Percentiles rank a stretch among this genome's conserved stretches.
Evolutionary conservation across 2,113 vertebrate genomes (phyloP).

Genomic region (Ceyx melanurus): DNA sequence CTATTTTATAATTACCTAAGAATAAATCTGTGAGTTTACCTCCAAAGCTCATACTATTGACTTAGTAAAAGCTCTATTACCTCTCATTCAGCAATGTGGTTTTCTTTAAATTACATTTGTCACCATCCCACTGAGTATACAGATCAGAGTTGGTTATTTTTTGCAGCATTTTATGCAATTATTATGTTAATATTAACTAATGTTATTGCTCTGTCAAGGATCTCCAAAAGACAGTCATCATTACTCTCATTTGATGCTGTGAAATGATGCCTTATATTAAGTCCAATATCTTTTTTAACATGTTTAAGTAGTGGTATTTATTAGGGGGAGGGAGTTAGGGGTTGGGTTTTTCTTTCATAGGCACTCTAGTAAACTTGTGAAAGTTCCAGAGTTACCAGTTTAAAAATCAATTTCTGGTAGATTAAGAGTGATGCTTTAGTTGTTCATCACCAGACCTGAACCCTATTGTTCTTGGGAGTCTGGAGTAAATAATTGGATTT

Average conservation of each 20-base stretch:
- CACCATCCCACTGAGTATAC: background rate
- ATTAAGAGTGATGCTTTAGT: background rate
- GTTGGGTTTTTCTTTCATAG: background rate
- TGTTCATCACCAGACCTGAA: background rate
- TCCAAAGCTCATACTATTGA: background rate
- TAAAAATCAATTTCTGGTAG: background rate
- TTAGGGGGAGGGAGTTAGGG: fast-evolving
- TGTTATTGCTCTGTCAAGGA: background rate
- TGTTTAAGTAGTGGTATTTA: background rate
- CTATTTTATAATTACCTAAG: constrained; percentile 21
- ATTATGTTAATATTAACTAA: background rate
- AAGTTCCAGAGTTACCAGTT: background rate
- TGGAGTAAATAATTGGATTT: background rate
- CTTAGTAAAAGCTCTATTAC: background rate
- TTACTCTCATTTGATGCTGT: background rate
- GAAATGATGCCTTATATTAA: background rate
- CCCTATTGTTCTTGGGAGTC: background rate
- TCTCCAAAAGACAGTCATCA: background rate
- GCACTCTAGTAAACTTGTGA: background rate
- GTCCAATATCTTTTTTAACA: background rate
- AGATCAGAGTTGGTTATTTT: background rate
- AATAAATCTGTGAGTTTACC: background rate
- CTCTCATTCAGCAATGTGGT: background rate
- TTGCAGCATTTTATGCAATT: background rate
- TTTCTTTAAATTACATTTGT: background rate